These are phyloP conservation scores for Chydorus sphaericus DNA, from an alignment of 2,888 invertebrate genomes.

Conservation along the genomic window DNA sequence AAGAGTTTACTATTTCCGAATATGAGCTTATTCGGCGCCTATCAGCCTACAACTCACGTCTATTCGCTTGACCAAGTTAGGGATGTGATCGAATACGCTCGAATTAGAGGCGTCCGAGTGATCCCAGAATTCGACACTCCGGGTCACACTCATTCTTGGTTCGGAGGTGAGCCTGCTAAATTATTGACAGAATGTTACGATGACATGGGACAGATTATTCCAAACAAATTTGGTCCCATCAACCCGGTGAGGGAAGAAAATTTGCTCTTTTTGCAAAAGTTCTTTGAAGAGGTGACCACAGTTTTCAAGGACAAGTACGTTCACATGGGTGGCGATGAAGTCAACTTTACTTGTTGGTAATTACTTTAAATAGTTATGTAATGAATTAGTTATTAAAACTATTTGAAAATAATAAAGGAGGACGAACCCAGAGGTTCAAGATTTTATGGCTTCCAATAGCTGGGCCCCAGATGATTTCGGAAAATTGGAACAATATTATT, in stretches of 20 bases:
- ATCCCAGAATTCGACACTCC: conserved; percentile 84
- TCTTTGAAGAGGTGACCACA: conserved; percentile 51
- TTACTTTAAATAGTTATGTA: background rate
- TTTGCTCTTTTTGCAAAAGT: conserved; percentile 47
- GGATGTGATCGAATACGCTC: conserved; percentile 57
- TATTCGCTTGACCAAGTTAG: conserved; percentile 49
- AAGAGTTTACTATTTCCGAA: conserved; percentile 61
- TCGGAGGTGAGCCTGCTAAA: conserved; percentile 52
- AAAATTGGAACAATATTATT: conserved; percentile 50
- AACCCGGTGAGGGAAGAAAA: conserved; percentile 51
- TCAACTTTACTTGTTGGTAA: conserved; percentile 65
- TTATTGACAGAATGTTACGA: conserved; percentile 58
- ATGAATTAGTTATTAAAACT: background rate
- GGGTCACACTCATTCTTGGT: conserved; percentile 84
- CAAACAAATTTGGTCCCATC: conserved; percentile 54
- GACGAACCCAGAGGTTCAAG: conserved; percentile 45
- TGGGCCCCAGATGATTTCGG: conserved; percentile 38
- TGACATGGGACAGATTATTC: conserved; percentile 24
- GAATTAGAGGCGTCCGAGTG: conserved; percentile 67
- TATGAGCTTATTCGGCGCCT: conserved; percentile 47
- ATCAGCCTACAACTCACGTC: conserved; percentile 40
- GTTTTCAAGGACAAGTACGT: conserved; percentile 66
- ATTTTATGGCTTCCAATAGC: conserved; percentile 42
- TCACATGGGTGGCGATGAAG: conserved; percentile 91
- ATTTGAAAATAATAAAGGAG: conserved; percentile 31